Base-by-base conservation (phyloP, 2,888 invertebrate species). In the Morpho deidamia region DNA sequence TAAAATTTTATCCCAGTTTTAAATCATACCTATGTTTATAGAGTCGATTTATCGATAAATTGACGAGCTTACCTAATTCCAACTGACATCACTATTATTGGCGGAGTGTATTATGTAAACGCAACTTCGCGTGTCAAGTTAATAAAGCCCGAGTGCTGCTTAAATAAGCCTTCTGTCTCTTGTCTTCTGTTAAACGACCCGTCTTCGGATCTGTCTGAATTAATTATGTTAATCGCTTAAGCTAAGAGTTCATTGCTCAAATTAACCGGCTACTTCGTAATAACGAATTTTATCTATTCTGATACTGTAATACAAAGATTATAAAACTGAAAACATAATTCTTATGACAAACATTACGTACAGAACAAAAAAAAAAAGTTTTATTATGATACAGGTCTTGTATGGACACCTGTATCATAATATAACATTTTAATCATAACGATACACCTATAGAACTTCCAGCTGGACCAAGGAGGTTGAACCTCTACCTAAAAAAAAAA, bases 101-200 rank as follows among this genome's bases (percentile, higher is more conserved):
- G 11, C 4, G 11, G 11, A 32, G 44, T 43, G 8, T 50, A n/a
- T 51, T 35, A 67, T 69, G 66, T 64, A 69, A 69, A 66, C 70
- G 71, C 69, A 75, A 75, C 74, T 76, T 71, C 67, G 71, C 68
- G 72, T 71, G 72, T 71, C 70, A 68, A 71, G 71, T 70, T 78
- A 74, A 77, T 77, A 72, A 63, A 58, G 58, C 61, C 54, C 60
- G 52, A 68, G 60, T 62, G 65, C 63, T 66, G 55, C 53, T 60
- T 65, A 60, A 60, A 63, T 61, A 63, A 63, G 63, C 58, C 55
- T 62, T 56, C 51, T 54, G 51, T 51, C 48, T 45, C 42, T 55
- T 57, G 62, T 55, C 57, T 61, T 56, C 61, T 59, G 53, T 57
- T 60, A 58, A 58, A 53, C 42, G 58, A 53, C 56, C 53, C 54